Percentiles rank a stretch among this genome's conserved stretches.
Evolutionary conservation across 2,888 invertebrate species (phyloP).

Genomic region (Lasioglossum malachurum): DNA sequence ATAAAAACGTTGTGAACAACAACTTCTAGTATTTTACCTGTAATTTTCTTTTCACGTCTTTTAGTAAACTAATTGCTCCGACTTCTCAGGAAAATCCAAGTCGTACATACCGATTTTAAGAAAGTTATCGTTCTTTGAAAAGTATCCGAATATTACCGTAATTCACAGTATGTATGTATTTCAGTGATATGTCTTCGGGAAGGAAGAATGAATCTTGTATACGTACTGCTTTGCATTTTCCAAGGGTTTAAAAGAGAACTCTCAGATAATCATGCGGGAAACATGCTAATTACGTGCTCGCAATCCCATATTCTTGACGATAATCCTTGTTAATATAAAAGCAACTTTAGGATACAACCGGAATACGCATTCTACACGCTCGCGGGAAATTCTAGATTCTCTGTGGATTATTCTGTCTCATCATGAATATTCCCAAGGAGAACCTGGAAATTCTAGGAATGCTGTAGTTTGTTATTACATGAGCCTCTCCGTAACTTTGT

Average conservation of each 20-base stretch:
- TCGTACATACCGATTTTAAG: too few species aligned
- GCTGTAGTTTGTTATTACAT: constrained; percentile 21
- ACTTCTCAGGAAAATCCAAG: too few species aligned
- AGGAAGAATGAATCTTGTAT: background rate
- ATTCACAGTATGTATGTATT: background rate
- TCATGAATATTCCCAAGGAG: constrained; percentile 52
- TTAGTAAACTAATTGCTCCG: too few species aligned
- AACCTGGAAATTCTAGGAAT: constrained; percentile 5
- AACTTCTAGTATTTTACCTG: too few species aligned
- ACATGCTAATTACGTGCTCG: constrained; percentile 45
- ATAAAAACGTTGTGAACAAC: too few species aligned
- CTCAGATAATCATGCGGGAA: constrained; percentile 37
- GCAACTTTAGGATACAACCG: constrained; percentile 36
- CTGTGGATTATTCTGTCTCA: constrained; percentile 46
- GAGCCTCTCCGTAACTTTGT: constrained; percentile 14
- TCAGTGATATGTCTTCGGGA: background rate
- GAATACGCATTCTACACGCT: constrained; percentile 41
- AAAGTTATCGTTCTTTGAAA: too few species aligned
- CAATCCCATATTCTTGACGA: constrained; percentile 35
- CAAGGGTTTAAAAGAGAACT: constrained; percentile 21
- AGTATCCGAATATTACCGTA: too few species aligned
- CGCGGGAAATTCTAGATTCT: constrained; percentile 34
- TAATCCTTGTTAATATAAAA: constrained; percentile 53
- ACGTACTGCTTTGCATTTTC: background rate
- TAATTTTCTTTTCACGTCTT: too few species aligned